A percentile compares a stretch with the other conserved stretches of the same genome.
phyloP scores from a whole-genome alignment of 2,888 invertebrate genomes.

The Crocallis elinguaria region DNA sequence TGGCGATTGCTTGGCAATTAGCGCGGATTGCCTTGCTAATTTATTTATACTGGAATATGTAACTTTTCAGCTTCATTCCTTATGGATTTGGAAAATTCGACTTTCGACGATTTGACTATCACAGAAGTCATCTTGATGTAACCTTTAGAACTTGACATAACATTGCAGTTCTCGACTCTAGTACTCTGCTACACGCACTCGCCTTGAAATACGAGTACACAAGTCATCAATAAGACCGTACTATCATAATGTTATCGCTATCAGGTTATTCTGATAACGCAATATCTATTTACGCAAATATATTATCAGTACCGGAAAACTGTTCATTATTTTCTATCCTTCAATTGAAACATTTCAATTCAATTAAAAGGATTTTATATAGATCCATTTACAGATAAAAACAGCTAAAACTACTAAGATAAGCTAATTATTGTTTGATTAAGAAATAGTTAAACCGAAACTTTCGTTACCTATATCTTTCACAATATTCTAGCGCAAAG shows the following conservation, averaged over 20 bases:
- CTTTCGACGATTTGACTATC: no score
- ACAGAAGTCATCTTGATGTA: no score
- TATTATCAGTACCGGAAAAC: conserved; percentile 19
- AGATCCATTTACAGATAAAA: conserved; percentile 12
- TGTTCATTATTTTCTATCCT: background rate
- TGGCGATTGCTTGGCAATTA: conserved; percentile 11
- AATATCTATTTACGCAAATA: conserved; percentile 15
- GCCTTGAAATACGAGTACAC: background rate
- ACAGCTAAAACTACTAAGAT: background rate
- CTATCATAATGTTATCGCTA: background rate
- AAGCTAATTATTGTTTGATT: background rate
- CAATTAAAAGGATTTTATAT: conserved; percentile 17
- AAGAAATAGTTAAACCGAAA: background rate
- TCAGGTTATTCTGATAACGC: conserved; percentile 12
- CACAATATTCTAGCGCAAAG: background rate
- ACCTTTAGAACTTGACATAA: background rate
- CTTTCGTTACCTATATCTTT: no score
- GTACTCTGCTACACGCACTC: background rate
- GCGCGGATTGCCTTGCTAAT: conserved; percentile 2
- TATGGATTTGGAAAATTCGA: no score
- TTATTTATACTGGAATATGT: no score
- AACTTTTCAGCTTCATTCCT: no score
- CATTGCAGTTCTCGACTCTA: no score
- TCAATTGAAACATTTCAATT: conserved; percentile 23
- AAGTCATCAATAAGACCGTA: conserved; percentile 7